phyloP scores from a whole-genome alignment of 2,888 invertebrate species.

The Hirtodrosophila duncani region DNA sequence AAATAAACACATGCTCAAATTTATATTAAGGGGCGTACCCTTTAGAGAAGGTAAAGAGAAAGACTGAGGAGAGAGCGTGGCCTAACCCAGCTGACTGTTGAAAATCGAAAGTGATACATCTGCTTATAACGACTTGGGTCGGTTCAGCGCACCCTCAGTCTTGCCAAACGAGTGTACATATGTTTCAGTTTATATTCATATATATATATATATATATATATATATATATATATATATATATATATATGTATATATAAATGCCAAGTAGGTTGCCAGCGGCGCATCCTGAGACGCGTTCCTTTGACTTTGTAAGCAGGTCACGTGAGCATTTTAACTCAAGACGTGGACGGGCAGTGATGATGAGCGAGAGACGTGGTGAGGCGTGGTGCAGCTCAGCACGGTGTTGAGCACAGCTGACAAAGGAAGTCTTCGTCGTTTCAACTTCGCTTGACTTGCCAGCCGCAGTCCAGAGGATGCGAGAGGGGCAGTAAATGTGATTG shows the following conservation, averaged over 20 bases:
- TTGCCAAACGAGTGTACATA: conserved; percentile 1
- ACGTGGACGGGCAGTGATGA: conserved; percentile 40
- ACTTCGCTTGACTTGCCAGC: too few relatives aligned
- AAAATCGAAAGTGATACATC: conserved; percentile 65
- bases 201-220: too few relatives aligned
- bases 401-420: too few relatives aligned
- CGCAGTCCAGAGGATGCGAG: conserved; percentile 9
- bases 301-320: conserved; percentile 68
- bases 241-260: too few relatives aligned
- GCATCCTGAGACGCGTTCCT: conserved; percentile 44
- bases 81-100: conserved; percentile 38
- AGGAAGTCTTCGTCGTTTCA: conserved; percentile 18
- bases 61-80: conserved; percentile 17
- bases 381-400: neutral
- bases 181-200: too few relatives aligned
- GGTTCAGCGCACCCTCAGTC: conserved; percentile 25
- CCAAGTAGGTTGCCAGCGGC: conserved; percentile 25
- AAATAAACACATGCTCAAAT: conserved; percentile 26
- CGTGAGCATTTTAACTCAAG: conserved; percentile 53
- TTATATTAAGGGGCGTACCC: conserved; percentile 30
- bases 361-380: conserved; percentile 3
- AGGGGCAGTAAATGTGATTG: conserved; percentile 62
- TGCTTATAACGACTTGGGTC: conserved; percentile 40
- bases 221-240: too few relatives aligned
- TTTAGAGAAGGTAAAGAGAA: conserved; percentile 11